These are phyloP conservation scores for Donacobius atricapilla DNA, from an alignment of 2,113 vertebrate species.

Conservation along the genomic window DNA sequence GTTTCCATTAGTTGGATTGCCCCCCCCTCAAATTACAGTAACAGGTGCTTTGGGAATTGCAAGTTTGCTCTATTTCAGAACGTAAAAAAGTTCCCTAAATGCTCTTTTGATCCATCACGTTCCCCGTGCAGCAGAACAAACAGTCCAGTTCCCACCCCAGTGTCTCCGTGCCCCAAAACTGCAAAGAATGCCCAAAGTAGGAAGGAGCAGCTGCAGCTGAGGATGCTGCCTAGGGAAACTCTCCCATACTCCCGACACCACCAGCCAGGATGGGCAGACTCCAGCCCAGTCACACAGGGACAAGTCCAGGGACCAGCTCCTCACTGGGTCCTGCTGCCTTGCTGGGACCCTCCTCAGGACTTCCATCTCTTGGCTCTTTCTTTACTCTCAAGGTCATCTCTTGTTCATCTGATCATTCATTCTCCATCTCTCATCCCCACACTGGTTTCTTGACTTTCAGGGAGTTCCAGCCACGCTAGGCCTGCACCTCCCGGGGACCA, in stretches of 20 bases:
- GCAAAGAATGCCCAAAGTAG: background rate
- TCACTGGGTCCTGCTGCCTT: rapidly evolving
- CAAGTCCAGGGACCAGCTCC: rapidly evolving
- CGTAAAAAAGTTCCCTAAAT: rapidly evolving
- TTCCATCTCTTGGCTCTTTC: background rate
- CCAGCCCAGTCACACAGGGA: background rate
- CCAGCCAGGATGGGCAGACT: background rate
- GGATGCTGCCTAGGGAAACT: background rate
- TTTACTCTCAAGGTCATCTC: slow-evolving; percentile 68
- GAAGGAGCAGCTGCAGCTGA: background rate
- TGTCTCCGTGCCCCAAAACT: rapidly evolving
- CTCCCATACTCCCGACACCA: rapidly evolving
- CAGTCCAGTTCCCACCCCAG: background rate
- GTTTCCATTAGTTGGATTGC: background rate
- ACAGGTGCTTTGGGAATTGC: background rate
- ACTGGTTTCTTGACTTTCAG: slow-evolving; percentile 56
- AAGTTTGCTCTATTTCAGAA: background rate
- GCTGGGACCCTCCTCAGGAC: rapidly evolving
- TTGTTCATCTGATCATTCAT: background rate
- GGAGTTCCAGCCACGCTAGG: slow-evolving; percentile 46
- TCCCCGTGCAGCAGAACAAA: background rate
- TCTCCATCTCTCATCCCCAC: background rate
- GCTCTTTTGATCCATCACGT: rapidly evolving
- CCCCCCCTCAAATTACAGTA: background rate
- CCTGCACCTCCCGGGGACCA: background rate